Conservation (phyloP, 2,888 invertebrate species). For the Erebia palarica region DNA sequence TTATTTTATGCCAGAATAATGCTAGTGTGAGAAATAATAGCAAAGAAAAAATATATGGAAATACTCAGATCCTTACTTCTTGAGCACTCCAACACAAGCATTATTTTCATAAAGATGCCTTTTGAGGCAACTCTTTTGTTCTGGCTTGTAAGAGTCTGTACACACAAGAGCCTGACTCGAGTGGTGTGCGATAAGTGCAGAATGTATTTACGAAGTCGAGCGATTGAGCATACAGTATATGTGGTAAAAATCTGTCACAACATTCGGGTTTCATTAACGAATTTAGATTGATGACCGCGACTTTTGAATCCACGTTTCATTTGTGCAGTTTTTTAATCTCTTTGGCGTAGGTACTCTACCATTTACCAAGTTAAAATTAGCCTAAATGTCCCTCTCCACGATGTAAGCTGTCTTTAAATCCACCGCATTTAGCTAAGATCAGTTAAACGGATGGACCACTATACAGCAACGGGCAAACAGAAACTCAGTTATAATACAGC, state of each 20-base stretch:
- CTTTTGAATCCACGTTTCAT: background rate
- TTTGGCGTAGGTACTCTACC: too few relatives aligned
- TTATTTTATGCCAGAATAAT: background rate
- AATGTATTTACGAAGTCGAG: conserved; percentile 31
- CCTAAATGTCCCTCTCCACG: too few relatives aligned
- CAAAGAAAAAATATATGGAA: background rate
- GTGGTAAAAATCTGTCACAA: conserved; percentile 26
- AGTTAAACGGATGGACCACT: too few relatives aligned
- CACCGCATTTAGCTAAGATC: too few relatives aligned
- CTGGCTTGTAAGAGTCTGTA: conserved; percentile 7
- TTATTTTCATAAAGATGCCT: conserved; percentile 11
- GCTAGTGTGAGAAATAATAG: background rate
- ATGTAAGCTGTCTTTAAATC: too few relatives aligned
- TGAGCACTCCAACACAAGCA: background rate
- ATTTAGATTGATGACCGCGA: too few relatives aligned
- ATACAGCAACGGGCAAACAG: too few relatives aligned
- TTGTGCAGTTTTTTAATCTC: too few relatives aligned
- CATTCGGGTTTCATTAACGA: background rate
- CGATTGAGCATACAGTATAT: conserved; percentile 34
- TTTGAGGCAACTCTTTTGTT: conserved; percentile 17
- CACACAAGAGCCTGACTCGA: conserved; percentile 20
- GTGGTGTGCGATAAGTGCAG: conserved; percentile 19
- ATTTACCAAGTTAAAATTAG: too few relatives aligned
- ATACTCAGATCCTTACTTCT: background rate
- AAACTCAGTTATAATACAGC: too few relatives aligned